phyloP scores from a whole-genome alignment of 2,113 vertebrate species.

The Pogona vitticeps region DNA sequence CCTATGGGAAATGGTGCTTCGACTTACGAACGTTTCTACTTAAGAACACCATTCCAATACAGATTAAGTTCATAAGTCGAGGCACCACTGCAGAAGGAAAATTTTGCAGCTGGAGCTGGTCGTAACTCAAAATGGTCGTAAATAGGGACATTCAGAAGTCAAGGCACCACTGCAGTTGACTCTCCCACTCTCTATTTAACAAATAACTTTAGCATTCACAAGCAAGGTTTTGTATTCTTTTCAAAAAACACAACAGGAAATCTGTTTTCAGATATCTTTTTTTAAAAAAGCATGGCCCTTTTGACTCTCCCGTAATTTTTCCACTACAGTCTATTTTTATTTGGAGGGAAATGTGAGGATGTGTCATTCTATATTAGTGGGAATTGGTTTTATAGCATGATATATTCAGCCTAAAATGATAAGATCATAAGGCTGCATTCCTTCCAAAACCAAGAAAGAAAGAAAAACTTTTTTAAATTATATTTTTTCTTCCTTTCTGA shows the following conservation, averaged over 20 bases:
- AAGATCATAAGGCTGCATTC: not conserved
- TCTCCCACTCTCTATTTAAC: not conserved
- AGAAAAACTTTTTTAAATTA: not conserved
- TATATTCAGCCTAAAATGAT: slow-evolving; percentile 1
- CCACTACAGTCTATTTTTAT: not conserved
- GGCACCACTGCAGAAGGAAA: too few relatives aligned
- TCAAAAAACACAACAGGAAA: not conserved
- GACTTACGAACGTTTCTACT: too few relatives aligned
- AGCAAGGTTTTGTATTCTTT: not conserved
- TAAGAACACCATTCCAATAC: too few relatives aligned
- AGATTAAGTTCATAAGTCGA: too few relatives aligned
- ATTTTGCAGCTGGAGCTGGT: too few relatives aligned
- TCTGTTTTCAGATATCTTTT: not conserved
- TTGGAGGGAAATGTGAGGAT: not conserved
- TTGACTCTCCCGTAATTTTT: not conserved
- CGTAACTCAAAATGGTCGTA: too few relatives aligned
- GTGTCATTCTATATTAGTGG: not conserved
- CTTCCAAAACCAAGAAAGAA: slow-evolving; percentile 15
- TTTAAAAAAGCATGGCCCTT: not conserved
- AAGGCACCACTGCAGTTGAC: too few relatives aligned
- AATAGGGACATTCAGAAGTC: too few relatives aligned
- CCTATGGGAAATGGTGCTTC: too few relatives aligned
- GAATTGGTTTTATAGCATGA: not conserved
- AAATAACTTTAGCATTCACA: not conserved
- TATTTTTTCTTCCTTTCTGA: not conserved